Evolutionary conservation across 2,888 invertebrate genomes (phyloP).

Genomic region (Theretra japonica): DNA sequence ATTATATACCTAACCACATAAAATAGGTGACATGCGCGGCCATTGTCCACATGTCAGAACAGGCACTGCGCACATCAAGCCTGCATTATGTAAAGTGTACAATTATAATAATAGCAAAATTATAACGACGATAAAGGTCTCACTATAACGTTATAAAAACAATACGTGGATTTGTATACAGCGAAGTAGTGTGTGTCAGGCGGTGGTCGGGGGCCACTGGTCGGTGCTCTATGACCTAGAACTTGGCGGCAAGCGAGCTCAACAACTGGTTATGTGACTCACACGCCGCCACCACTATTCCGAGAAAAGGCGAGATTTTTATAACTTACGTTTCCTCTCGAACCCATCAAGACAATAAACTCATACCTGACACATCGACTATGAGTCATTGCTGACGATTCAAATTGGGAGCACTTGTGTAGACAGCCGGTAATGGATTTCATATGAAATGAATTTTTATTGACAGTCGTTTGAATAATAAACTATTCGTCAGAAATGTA

Average conservation of each 20-base stretch:
- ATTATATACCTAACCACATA: background rate
- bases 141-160: background rate
- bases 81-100: too few relatives aligned
- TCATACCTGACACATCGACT: slow-evolving; percentile 30
- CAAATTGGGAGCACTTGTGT: slow-evolving; percentile 27
- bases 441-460: slow-evolving; percentile 16
- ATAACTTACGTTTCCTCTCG: slow-evolving; percentile 62
- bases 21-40: too few relatives aligned
- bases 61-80: too few relatives aligned
- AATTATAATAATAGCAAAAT: background rate
- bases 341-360: slow-evolving; percentile 47
- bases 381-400: slow-evolving; percentile 11
- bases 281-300: slow-evolving; percentile 53
- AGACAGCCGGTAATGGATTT: slow-evolving; percentile 18
- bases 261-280: slow-evolving; percentile 55
- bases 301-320: slow-evolving; percentile 66
- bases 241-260: slow-evolving; percentile 63
- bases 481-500: background rate
- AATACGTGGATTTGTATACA: background rate
- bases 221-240: slow-evolving; percentile 76
- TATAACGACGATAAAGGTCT: background rate
- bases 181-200: slow-evolving; percentile 31
- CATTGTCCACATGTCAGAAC: too few relatives aligned
- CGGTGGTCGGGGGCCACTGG: slow-evolving; percentile 41
- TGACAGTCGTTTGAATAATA: slow-evolving; percentile 3